A percentile compares a stretch with the other conserved stretches of the same genome.
These are phyloP conservation scores for Urocolius indicus DNA, from an alignment of 2,113 vertebrate genomes.

Conservation along the genomic window DNA sequence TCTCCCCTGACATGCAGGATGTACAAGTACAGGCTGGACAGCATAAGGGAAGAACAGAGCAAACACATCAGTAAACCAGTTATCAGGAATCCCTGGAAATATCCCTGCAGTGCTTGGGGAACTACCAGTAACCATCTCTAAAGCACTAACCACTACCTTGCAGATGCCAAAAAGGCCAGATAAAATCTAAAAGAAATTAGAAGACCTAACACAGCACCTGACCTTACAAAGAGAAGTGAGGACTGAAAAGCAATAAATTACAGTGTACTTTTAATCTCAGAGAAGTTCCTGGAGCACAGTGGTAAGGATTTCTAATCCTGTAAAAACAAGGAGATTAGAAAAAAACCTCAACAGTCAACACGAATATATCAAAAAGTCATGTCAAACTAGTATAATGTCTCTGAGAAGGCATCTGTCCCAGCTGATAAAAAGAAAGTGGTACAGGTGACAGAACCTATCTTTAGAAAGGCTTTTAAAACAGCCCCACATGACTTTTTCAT, in stretches of 20 bases:
- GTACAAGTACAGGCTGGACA: not conserved
- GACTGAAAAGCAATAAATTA: not conserved
- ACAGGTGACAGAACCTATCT: constrained; percentile 1
- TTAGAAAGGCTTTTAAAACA: constrained; percentile 54
- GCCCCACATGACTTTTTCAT: not conserved
- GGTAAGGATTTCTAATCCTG: not conserved
- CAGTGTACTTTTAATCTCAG: not conserved
- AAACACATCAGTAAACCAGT: not conserved
- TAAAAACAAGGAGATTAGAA: not conserved
- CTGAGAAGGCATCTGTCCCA: constrained; percentile 15
- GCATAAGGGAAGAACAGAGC: not conserved
- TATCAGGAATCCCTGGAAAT: not conserved
- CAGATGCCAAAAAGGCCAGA: not conserved
- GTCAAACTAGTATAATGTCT: not conserved
- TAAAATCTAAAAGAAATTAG: not conserved
- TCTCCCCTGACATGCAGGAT: not conserved
- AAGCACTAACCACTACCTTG: not conserved
- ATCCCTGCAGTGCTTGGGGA: not conserved
- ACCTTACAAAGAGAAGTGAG: not conserved
- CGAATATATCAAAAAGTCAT: not conserved
- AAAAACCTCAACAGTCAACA: not conserved
- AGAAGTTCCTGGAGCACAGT: not conserved
- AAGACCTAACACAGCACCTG: not conserved
- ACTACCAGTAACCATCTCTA: not conserved
- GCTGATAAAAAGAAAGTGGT: constrained; percentile 32